These are phyloP conservation scores for Pseudomyrmex dendroicus DNA, from an alignment of 1,140 invertebrate genomes.

Conservation along the genomic window DNA sequence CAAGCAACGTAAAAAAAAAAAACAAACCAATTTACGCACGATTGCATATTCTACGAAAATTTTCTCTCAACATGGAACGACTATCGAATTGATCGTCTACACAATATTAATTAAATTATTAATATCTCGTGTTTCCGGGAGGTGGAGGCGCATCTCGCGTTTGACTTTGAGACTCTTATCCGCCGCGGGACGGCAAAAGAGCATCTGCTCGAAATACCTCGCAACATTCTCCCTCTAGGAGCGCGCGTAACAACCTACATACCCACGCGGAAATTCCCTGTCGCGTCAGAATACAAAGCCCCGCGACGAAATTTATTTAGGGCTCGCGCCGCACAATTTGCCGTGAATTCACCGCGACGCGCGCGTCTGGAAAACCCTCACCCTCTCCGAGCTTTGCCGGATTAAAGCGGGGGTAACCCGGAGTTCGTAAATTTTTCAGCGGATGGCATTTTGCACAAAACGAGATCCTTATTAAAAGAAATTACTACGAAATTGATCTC, in stretches of 20 bases:
- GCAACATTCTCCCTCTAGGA: conserved; percentile 26
- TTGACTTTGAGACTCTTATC: conserved; percentile 37
- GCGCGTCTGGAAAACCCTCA: conserved; percentile 20
- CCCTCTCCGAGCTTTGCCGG: conserved; percentile 18
- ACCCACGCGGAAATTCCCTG: conserved; percentile 42
- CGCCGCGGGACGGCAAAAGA: conserved; percentile 23
- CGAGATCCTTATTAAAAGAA: neutral
- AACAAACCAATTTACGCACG: neutral
- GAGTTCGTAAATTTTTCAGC: neutral
- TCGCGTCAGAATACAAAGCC: conserved; percentile 54
- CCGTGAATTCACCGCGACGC: conserved; percentile 48
- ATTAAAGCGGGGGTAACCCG: conserved; percentile 21
- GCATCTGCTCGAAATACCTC: conserved; percentile 53
- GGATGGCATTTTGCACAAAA: neutral
- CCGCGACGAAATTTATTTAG: conserved; percentile 59
- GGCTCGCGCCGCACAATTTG: conserved; percentile 46
- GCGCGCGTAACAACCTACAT: neutral
- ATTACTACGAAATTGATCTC: neutral
- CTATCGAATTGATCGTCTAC: neutral
- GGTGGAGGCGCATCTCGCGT: neutral
- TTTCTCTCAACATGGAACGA: neutral
- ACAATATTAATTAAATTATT: neutral
- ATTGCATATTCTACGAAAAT: neutral
- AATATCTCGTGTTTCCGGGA: neutral
- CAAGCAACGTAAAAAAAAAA: neutral